phyloP scores from a whole-genome alignment of 2,113 vertebrate genomes.

The Madoqua kirkii region DNA sequence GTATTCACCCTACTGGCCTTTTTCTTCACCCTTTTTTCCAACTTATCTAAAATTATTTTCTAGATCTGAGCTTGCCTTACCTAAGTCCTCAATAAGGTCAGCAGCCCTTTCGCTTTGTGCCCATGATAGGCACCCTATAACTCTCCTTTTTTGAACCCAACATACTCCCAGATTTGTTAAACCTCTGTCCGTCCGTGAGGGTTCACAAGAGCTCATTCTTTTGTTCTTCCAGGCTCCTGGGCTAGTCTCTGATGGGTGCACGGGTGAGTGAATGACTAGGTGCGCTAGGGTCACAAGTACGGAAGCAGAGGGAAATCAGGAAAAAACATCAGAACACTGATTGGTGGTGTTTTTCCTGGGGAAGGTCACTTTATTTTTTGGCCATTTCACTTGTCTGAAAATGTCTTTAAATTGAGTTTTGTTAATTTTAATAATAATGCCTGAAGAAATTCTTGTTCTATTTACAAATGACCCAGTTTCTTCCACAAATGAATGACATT shows the following conservation, averaged over 20 bases:
- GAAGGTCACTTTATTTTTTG: neutral
- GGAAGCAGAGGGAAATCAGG: accelerated
- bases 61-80: neutral
- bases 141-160: too few relatives aligned
- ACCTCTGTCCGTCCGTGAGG: too few relatives aligned
- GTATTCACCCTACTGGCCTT: accelerated
- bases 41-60: neutral
- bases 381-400: neutral
- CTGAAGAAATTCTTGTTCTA: neutral
- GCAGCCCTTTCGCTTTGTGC: neutral
- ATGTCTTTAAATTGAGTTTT: neutral
- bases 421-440: neutral
- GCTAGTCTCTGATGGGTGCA: accelerated
- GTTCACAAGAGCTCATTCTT: too few relatives aligned
- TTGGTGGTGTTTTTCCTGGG: neutral
- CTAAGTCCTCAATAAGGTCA: too few relatives aligned
- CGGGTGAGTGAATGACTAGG: accelerated
- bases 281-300: accelerated
- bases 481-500: neutral
- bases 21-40: neutral
- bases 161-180: neutral
- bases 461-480: neutral
- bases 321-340: neutral
- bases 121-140: accelerated
- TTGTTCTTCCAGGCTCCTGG: neutral